Evolutionary conservation across 2,797 vertebrate species (phyloP).

Genomic region (Orientallactaga sibirica): DNA sequence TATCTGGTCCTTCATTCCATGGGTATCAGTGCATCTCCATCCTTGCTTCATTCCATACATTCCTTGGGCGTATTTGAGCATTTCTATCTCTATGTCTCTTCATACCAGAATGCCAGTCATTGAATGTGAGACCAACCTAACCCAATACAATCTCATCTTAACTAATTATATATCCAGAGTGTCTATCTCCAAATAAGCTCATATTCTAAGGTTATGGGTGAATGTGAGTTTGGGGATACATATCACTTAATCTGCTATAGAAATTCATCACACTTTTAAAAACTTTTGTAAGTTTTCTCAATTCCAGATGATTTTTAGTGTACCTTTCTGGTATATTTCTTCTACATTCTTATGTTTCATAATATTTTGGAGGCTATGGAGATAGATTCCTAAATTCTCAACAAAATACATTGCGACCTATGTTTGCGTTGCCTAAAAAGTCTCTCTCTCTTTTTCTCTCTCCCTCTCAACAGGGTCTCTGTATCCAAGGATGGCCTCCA

Average conservation of each 20-base stretch:
- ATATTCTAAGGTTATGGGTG: not conserved
- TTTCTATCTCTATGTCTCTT: not conserved
- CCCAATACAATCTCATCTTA: not conserved
- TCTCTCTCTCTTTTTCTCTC: too few species aligned
- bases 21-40: too few species aligned
- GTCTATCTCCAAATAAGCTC: not conserved
- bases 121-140: not conserved
- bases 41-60: too few species aligned
- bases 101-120: not conserved
- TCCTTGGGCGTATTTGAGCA: not conserved
- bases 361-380: slow-evolving; percentile 72
- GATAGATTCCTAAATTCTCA: slow-evolving; percentile 79
- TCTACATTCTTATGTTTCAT: slow-evolving; percentile 80
- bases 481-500: too few species aligned
- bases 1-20: not conserved
- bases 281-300: slow-evolving; percentile 81
- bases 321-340: slow-evolving; percentile 76
- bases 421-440: slow-evolving; percentile 64
- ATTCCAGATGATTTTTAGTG: slow-evolving; percentile 72
- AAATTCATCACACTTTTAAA: slow-evolving; percentile 75
- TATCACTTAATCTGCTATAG: not conserved
- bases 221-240: not conserved
- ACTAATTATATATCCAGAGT: not conserved
- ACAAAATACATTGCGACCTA: slow-evolving; percentile 50
- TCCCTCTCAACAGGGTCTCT: not conserved